Evolutionary conservation across 2,888 invertebrate species (phyloP).

Genomic region (Formica aserva): DNA sequence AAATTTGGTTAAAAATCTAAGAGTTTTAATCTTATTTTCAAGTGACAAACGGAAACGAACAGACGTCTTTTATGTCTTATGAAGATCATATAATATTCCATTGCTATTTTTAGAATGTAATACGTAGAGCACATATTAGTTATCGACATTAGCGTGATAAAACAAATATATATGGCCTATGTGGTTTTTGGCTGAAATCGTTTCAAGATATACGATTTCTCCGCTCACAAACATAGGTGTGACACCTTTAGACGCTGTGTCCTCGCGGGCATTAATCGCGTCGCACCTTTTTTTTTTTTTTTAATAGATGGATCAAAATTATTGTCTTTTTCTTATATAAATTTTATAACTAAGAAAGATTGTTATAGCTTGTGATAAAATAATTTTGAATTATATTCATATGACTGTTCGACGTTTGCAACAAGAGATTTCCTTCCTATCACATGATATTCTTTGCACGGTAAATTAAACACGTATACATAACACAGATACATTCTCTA

Average conservation of each 20-base stretch:
- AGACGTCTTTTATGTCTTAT: conserved; percentile 7
- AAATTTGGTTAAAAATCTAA: no score
- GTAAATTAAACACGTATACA: conserved; percentile 13
- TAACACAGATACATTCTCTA: conserved; percentile 11
- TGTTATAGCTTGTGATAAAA: not conserved
- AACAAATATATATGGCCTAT: conserved; percentile 28
- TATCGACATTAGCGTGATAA: conserved; percentile 43
- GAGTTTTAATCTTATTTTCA: not conserved
- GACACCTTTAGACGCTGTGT: conserved; percentile 42
- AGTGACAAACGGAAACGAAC: conserved; percentile 8
- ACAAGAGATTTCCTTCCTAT: conserved; percentile 21
- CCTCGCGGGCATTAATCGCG: conserved; percentile 20
- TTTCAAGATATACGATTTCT: conserved; percentile 55
- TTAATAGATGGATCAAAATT: not conserved
- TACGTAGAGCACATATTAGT: conserved; percentile 23
- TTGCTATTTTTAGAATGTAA: conserved; percentile 28
- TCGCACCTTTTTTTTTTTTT: not conserved
- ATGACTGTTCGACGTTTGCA: not conserved
- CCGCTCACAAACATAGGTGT: conserved; percentile 59
- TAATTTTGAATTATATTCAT: not conserved
- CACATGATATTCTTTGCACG: conserved; percentile 13
- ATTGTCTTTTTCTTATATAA: not conserved
- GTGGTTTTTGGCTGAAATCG: conserved; percentile 23
- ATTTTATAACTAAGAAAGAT: not conserved
- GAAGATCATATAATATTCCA: conserved; percentile 25